Conservation (phyloP, 2,113 vertebrate genomes). For the Oplegnathus fasciatus region DNA sequence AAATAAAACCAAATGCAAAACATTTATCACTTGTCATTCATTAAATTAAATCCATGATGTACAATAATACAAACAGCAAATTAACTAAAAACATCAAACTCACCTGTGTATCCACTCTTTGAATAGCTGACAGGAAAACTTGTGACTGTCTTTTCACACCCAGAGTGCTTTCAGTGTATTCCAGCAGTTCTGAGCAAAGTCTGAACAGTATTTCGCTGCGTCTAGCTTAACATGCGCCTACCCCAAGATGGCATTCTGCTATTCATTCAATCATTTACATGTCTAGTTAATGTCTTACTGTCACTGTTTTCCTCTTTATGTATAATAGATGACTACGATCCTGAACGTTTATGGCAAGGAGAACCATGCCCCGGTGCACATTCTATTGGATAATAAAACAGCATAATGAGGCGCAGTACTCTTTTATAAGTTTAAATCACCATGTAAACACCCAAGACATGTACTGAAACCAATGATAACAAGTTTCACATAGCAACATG, state of each 20-base stretch:
- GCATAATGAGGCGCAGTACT: background rate
- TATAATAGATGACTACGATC: conserved; percentile 29
- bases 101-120: conserved; percentile 49
- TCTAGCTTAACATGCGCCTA: conserved; percentile 41
- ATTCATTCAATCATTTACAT: conserved; percentile 79
- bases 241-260: conserved; percentile 41
- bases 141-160: conserved; percentile 48
- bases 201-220: conserved; percentile 67
- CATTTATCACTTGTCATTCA: background rate
- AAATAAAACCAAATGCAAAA: background rate
- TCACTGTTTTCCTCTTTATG: conserved; percentile 26
- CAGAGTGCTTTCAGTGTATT: background rate
- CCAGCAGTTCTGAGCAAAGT: conserved; percentile 80
- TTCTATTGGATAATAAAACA: conserved; percentile 61
- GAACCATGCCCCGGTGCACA: conserved; percentile 40
- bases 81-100: conserved; percentile 25
- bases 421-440: conserved; percentile 53
- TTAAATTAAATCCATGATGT: background rate
- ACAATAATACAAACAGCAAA: background rate
- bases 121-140: conserved; percentile 22
- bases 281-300: conserved; percentile 83
- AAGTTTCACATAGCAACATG: conserved; percentile 60
- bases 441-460: conserved; percentile 3
- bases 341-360: conserved; percentile 42
- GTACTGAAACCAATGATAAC: conserved; percentile 43